Percentiles rank a stretch among this genome's conserved stretches.
phyloP scores from a whole-genome alignment of 1,140 invertebrate genomes.

The Drosophila albomicans region DNA sequence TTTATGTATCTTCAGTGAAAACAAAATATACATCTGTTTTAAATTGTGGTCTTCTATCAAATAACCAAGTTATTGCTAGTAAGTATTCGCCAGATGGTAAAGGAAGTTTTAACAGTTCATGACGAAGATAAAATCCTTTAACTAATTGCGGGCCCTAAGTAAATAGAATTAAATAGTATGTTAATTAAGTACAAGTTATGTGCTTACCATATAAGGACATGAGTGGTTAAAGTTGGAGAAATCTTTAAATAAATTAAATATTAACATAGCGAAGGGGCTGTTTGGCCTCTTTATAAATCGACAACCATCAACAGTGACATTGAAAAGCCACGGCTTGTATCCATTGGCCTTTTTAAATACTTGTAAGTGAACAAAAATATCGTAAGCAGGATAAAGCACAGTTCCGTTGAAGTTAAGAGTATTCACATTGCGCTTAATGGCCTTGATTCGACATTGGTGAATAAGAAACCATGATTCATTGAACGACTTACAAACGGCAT shows the following conservation, averaged over 20 bases:
- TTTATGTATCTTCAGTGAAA: conserved; percentile 6
- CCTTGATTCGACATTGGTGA: conserved; percentile 14
- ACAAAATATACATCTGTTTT: conserved; percentile 27
- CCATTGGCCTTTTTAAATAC: neutral
- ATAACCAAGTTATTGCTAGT: neutral
- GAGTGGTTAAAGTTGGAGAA: conserved; percentile 30
- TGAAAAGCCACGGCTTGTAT: no score
- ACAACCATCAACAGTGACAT: no score
- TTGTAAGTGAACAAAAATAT: neutral
- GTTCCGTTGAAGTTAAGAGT: conserved; percentile 9
- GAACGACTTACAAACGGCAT: neutral
- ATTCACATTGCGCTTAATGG: neutral
- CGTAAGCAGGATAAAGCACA: conserved; percentile 1
- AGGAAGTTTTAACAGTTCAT: neutral
- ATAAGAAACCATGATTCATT: conserved; percentile 8
- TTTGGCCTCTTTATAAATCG: no score
- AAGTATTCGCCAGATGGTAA: conserved; percentile 42
- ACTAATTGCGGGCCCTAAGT: conserved; percentile 30
- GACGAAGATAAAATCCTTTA: conserved; percentile 13
- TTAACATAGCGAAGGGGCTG: no score
- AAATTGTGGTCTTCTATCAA: conserved; percentile 29
- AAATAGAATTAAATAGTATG: no score
- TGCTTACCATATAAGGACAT: conserved; percentile 38
- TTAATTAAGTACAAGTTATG: no score
- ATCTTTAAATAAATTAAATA: neutral